A percentile compares a stretch with the other conserved stretches of the same genome.
Conservation (phyloP, 1,140 invertebrate genomes). For the Orchestia grillus region DNA sequence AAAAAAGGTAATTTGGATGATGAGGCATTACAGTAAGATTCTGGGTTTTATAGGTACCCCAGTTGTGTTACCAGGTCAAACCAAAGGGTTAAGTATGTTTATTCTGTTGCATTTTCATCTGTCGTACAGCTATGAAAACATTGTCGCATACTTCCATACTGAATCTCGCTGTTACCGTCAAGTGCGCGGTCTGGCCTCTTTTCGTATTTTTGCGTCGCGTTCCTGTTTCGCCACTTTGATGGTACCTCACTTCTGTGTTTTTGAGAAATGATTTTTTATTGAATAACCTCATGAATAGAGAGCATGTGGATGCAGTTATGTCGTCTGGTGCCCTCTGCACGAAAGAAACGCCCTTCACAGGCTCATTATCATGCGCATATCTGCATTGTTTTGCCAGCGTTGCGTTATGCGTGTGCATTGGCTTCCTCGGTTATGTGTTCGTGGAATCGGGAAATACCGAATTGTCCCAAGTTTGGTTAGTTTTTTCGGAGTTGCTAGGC, state of each 20-base stretch:
- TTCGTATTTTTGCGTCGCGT: background rate
- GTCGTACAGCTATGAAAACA: background rate
- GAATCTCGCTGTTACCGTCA: background rate
- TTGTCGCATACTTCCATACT: background rate
- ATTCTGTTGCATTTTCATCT: background rate
- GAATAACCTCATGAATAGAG: background rate
- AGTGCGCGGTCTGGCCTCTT: background rate
- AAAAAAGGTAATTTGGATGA: no score
- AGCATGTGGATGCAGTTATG: background rate
- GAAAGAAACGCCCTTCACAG: background rate
- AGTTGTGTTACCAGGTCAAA: background rate
- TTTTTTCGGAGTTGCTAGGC: background rate
- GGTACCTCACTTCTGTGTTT: background rate
- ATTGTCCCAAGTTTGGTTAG: background rate
- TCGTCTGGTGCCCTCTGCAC: background rate
- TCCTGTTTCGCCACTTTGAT: background rate
- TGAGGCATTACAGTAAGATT: no score
- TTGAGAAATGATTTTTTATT: background rate
- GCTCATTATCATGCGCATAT: background rate
- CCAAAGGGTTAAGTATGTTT: background rate
- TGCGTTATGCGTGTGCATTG: background rate
- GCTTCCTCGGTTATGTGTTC: background rate
- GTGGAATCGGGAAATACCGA: background rate
- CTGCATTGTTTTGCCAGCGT: constrained; percentile 3
- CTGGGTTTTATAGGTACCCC: no score